Base-by-base conservation (phyloP, 2,888 invertebrate genomes). In the Erynnis tages region DNA sequence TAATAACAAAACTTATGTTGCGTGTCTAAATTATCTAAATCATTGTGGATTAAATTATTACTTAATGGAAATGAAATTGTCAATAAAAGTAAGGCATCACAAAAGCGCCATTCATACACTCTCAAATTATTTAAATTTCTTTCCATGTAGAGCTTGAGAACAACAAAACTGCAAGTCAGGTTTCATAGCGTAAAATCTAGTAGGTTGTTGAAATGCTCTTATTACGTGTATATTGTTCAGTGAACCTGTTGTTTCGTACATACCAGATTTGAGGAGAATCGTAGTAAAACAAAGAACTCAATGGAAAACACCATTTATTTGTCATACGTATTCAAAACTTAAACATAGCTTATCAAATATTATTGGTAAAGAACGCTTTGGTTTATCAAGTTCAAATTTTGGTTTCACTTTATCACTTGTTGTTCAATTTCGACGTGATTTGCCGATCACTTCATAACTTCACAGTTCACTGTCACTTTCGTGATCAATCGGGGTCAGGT, bases 241-340 rank as follows among this genome's bases (percentile, higher is more conserved):
- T 25, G 13, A 40, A 49, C 30, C 40, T 34, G 34, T 43, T 38
- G 21, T 48, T 30, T 48, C 35, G 49, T 60, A 60, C 60, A 44
- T 60, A 60, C 60, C 60, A 45, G 29, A 17, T 41, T 17, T 34
- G 27, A 43, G 49, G 25, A 41, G 41, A 49, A 23, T 55, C 45
- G 30, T 23, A 53, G 54, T 46, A 37, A 54, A 54, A 53, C 34
- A 60, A 60, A 54, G 45, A 58, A 53, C 40, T 37, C 23, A 32
- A 48, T 46, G 44, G 48, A 7, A 25, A 54, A 60, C 56, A 64
- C 63, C 41, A 48, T 66, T 63, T 66, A 65, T 67, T 65, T 54
- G n/a, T 53, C 37, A 56, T 54, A 56, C 57, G 58, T 21, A 54
- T 19, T n/a, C 19, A 50, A 8, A 44, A 8, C 43, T 50, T 43